A percentile compares a stretch with the other conserved stretches of the same genome.
phyloP scores from a whole-genome alignment of 2,113 vertebrate species.

The Formicarius rufipectus region DNA sequence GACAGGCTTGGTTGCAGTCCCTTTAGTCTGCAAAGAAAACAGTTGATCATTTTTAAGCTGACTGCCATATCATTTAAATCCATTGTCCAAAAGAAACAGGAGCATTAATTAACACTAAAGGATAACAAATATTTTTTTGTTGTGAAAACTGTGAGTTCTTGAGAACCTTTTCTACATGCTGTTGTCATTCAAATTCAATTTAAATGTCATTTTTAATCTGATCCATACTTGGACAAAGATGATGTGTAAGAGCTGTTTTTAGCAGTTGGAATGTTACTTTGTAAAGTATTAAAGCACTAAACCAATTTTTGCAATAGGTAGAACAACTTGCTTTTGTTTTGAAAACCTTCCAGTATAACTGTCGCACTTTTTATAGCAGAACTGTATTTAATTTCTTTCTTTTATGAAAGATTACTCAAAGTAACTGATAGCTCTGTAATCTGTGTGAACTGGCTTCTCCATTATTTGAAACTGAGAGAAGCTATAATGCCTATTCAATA shows the following conservation, averaged over 20 bases:
- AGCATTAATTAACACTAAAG: conserved; percentile 1
- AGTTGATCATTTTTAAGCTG: background rate
- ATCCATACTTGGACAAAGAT: conserved; percentile 61
- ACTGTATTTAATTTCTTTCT: conserved; percentile 79
- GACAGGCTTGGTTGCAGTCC: background rate
- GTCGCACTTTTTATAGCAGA: conserved; percentile 78
- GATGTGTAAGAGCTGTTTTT: conserved; percentile 66
- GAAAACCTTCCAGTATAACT: conserved; percentile 73
- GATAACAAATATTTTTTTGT: conserved; percentile 7
- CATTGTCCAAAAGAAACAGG: background rate
- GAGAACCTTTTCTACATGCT: conserved; percentile 49
- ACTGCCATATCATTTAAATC: background rate
- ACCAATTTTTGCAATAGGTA: conserved; percentile 76
- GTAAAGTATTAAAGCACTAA: conserved; percentile 76
- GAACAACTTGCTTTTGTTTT: conserved; percentile 76
- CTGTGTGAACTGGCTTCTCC: conserved; percentile 72
- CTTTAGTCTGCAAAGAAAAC: background rate
- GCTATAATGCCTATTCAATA: conserved; percentile 75
- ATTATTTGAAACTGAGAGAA: conserved; percentile 72
- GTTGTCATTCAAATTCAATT: conserved; percentile 43
- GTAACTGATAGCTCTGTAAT: conserved; percentile 76
- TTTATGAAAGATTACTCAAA: conserved; percentile 79
- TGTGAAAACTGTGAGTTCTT: conserved; percentile 30
- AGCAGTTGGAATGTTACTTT: conserved; percentile 69
- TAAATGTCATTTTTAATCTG: conserved; percentile 60